Conservation (phyloP, 2,888 invertebrate species). For the Drosophila setosimentum region DNA sequence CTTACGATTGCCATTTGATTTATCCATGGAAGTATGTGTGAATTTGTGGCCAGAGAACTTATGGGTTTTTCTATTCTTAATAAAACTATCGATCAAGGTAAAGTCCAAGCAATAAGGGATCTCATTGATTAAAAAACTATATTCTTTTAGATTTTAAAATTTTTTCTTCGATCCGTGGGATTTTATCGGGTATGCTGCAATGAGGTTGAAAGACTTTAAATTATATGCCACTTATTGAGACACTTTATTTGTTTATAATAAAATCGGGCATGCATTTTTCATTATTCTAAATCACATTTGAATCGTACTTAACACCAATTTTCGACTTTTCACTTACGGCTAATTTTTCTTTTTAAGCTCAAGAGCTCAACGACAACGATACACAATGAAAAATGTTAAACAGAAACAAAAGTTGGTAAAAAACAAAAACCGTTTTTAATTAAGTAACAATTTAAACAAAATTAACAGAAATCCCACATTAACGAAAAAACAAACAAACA, state of each 20-base stretch:
- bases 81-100: conserved; percentile 55
- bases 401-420: conserved; percentile 32
- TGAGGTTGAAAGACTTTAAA: neutral
- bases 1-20: conserved; percentile 62
- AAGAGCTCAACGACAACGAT: conserved; percentile 11
- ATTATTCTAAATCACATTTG: neutral
- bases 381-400: conserved; percentile 39
- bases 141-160: conserved; percentile 13
- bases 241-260: neutral
- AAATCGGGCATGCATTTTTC: neutral
- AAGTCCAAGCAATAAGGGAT: conserved; percentile 53
- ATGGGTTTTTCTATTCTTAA: neutral
- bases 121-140: conserved; percentile 46
- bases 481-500: conserved; percentile 65
- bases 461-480: conserved; percentile 67
- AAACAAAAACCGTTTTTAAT: conserved; percentile 49
- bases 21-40: conserved; percentile 54
- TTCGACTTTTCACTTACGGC: conserved; percentile 35
- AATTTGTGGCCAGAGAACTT: conserved; percentile 1
- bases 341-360: neutral
- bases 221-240: neutral
- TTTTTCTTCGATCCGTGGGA: conserved; percentile 58
- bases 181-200: conserved; percentile 53
- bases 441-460: conserved; percentile 49
- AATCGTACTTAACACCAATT: neutral